These are phyloP conservation scores for Lasioglossum baleicum DNA, from an alignment of 1,140 invertebrate genomes.

Conservation along the genomic window DNA sequence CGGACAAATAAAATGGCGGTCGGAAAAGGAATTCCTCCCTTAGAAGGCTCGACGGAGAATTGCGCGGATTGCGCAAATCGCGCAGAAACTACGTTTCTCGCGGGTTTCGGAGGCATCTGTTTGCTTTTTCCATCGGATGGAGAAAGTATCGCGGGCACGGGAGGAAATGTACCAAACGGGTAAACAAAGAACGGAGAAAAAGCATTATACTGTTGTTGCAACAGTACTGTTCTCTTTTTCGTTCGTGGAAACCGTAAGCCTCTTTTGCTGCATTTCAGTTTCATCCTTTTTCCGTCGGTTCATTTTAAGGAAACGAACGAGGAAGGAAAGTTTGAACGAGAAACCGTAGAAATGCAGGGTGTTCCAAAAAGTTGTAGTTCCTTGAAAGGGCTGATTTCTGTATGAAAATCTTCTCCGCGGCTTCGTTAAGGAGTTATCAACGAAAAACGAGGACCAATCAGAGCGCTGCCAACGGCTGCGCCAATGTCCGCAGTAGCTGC, in stretches of 20 bases:
- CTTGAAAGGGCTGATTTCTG: too few species aligned
- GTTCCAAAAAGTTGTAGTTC: too few species aligned
- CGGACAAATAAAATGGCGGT: slow-evolving; percentile 35
- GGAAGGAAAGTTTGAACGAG: too few species aligned
- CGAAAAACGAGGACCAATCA: too few species aligned
- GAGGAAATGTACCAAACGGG: slow-evolving; percentile 3
- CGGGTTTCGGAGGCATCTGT: background rate
- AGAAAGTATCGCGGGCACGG: slow-evolving; percentile 38
- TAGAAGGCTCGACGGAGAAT: slow-evolving; percentile 35
- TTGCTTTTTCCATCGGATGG: slow-evolving; percentile 37
- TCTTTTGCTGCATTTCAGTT: background rate
- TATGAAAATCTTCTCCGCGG: too few species aligned
- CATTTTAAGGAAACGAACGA: background rate
- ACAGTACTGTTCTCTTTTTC: slow-evolving; percentile 9
- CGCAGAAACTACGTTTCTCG: slow-evolving; percentile 19
- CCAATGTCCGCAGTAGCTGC: too few species aligned
- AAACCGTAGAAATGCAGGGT: too few species aligned
- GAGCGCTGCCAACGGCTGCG: too few species aligned
- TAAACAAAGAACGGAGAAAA: slow-evolving; percentile 11
- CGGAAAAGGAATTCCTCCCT: slow-evolving; percentile 37
- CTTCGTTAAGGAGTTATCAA: too few species aligned
- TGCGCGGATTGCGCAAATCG: slow-evolving; percentile 35
- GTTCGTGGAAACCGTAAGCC: background rate
- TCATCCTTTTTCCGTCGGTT: background rate
- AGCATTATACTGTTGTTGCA: slow-evolving; percentile 3